These are phyloP conservation scores for Helicoverpa zea DNA, from an alignment of 1,140 invertebrate species.

Conservation along the genomic window DNA sequence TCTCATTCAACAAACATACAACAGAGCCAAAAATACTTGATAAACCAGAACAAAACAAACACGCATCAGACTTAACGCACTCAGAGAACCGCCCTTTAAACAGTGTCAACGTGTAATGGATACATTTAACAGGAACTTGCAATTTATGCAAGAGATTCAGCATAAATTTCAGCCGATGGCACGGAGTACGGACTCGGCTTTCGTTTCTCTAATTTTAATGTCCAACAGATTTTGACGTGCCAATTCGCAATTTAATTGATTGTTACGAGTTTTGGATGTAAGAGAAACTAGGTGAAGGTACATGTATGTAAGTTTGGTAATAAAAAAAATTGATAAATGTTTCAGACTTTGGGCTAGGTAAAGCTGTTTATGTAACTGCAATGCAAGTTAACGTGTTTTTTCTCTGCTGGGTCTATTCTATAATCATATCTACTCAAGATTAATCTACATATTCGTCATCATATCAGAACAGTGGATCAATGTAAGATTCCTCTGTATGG, in stretches of 20 bases:
- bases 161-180: constrained; percentile 68
- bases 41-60: neutral
- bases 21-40: too few species aligned
- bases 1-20: too few species aligned
- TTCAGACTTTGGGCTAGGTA: too few species aligned
- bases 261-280: neutral
- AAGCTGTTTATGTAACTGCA: too few species aligned
- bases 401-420: too few species aligned
- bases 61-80: constrained; percentile 11
- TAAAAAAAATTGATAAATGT: too few species aligned
- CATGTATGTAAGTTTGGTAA: too few species aligned
- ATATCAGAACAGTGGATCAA: too few species aligned
- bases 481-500: too few species aligned
- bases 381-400: too few species aligned
- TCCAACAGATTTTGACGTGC: constrained; percentile 43
- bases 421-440: too few species aligned
- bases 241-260: constrained; percentile 36
- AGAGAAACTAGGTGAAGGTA: neutral
- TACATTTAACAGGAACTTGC: constrained; percentile 76
- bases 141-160: constrained; percentile 75
- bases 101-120: constrained; percentile 77
- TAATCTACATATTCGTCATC: too few species aligned
- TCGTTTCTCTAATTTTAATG: constrained; percentile 61
- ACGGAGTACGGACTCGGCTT: constrained; percentile 59
- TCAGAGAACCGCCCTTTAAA: constrained; percentile 58